phyloP scores from a whole-genome alignment of 2,888 invertebrate species.

The Amorpha juglandis region DNA sequence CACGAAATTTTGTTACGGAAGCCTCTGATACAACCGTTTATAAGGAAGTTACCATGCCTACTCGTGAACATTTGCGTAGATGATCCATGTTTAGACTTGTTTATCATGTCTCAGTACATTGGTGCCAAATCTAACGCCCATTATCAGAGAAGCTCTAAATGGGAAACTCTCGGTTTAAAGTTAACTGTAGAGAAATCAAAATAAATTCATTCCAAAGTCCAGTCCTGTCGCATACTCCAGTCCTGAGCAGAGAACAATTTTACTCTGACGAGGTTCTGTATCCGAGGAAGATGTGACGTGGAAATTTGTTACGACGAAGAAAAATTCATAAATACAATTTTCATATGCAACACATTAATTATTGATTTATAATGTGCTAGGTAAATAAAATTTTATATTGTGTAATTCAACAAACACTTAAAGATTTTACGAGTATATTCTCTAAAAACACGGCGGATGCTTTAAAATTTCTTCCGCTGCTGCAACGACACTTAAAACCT shows the following conservation, averaged over 20 bases:
- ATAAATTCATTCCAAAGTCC: not conserved
- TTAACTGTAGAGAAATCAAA: not conserved
- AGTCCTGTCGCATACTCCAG: too few species aligned
- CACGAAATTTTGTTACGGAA: not conserved
- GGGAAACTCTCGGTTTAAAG: not conserved
- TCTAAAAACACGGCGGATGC: not conserved
- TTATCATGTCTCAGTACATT: not conserved
- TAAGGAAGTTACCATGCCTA: not conserved
- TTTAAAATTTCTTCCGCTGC: not conserved
- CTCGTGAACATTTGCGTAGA: not conserved
- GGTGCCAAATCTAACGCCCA: not conserved
- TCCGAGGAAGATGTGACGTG: too few species aligned
- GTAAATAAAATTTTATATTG: too few species aligned
- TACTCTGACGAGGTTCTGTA: too few species aligned
- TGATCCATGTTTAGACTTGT: slow-evolving; percentile 23
- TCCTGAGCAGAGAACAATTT: too few species aligned
- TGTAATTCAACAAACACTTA: too few species aligned
- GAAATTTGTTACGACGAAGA: too few species aligned
- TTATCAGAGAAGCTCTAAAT: slow-evolving; percentile 11
- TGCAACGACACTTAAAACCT: not conserved
- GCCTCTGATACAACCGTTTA: not conserved
- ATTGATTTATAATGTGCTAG: too few species aligned
- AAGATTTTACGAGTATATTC: too few species aligned
- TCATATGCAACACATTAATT: too few species aligned
- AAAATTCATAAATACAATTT: too few species aligned